phyloP scores from a whole-genome alignment of 1,140 invertebrate species.

The Calliopsis andreniformis region DNA sequence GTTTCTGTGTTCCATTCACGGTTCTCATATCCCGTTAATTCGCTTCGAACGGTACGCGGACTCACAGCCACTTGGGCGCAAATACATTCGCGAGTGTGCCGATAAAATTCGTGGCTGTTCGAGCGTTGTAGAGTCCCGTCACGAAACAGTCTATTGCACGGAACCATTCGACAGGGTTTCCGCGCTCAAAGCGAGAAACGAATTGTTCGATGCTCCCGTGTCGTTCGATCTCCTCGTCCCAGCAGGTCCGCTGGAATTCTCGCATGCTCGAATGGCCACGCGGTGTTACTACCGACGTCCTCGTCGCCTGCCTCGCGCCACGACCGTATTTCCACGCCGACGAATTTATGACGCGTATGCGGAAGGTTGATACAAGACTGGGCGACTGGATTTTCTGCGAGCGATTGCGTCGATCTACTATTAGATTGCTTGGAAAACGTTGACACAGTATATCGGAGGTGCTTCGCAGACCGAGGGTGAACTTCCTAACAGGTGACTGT shows the following conservation, averaged over 20 bases:
- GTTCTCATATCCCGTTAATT: slow-evolving; percentile 36
- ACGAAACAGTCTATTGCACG: slow-evolving; percentile 38
- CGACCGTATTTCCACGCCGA: neutral
- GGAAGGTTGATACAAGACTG: neutral
- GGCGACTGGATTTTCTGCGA: neutral
- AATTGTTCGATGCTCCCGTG: slow-evolving; percentile 38
- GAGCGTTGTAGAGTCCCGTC: slow-evolving; percentile 37
- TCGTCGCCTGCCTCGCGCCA: too few species aligned
- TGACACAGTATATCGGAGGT: neutral
- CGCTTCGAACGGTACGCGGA: neutral
- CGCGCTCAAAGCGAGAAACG: slow-evolving; percentile 23
- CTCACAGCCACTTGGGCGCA: neutral
- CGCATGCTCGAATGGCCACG: neutral
- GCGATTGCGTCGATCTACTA: neutral
- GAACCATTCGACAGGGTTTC: slow-evolving; percentile 20
- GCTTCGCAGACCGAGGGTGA: too few species aligned
- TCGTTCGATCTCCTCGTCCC: slow-evolving; percentile 23
- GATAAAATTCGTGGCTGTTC: slow-evolving; percentile 44
- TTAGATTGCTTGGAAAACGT: neutral
- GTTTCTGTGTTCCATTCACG: neutral
- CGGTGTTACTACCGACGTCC: neutral
- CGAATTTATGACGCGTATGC: neutral
- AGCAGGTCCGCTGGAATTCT: slow-evolving; percentile 37
- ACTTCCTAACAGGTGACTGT: too few species aligned
- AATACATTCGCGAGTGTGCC: neutral